Percentiles rank a stretch among this genome's conserved stretches.
Evolutionary conservation across 2,113 vertebrate genomes (phyloP).

Genomic region (Puma concolor): DNA sequence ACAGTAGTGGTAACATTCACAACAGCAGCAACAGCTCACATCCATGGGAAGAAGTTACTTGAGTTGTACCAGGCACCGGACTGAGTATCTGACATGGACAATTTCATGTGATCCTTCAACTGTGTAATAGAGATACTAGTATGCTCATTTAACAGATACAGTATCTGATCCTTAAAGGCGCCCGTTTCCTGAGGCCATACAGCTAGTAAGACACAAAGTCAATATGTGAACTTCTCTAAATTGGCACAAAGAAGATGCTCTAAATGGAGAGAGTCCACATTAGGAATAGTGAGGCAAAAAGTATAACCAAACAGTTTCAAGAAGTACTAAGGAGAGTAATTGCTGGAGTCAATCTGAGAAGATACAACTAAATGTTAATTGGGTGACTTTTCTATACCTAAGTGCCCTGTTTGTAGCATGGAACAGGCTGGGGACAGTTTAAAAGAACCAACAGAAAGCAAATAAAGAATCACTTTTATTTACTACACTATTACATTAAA

Average conservation of each 20-base stretch:
- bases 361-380: not conserved
- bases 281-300: not conserved
- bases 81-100: not conserved
- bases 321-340: not conserved
- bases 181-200: not conserved
- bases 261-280: not conserved
- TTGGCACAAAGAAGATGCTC: not conserved
- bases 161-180: not conserved
- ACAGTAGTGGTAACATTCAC: accelerated
- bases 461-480: not conserved
- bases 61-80: not conserved
- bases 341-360: not conserved
- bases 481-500: not conserved
- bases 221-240: not conserved
- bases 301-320: not conserved
- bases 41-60: accelerated
- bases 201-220: not conserved
- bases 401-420: not conserved
- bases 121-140: accelerated
- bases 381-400: not conserved
- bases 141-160: not conserved
- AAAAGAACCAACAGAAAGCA: not conserved
- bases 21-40: not conserved
- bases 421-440: not conserved
- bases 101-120: not conserved